Percentiles rank a stretch among this genome's conserved stretches.
phyloP scores from a whole-genome alignment of 2,797 vertebrate genomes.

The Amphiprion clarkii region DNA sequence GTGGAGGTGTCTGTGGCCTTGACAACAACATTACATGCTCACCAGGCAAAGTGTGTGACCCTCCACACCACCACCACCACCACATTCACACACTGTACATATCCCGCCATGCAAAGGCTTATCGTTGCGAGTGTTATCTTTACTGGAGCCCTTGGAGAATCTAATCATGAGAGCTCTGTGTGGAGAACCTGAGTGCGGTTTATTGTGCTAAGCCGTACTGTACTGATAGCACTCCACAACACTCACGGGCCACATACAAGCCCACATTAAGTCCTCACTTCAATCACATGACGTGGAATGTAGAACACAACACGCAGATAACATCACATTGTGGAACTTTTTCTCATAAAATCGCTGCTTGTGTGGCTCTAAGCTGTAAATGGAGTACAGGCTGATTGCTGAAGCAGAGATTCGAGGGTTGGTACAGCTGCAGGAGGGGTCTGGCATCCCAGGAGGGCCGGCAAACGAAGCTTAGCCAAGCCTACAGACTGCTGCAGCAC shows the following conservation, averaged over 20 bases:
- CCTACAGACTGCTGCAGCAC: conserved; percentile 49
- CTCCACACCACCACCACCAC: not conserved
- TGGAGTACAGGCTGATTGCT: conserved; percentile 51
- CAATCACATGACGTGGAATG: conserved; percentile 43
- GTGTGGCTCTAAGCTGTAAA: conserved; percentile 47
- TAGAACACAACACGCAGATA: conserved; percentile 47
- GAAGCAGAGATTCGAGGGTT: conserved; percentile 50
- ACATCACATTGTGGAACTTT: conserved; percentile 43
- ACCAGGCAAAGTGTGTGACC: conserved; percentile 53
- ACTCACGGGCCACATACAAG: conserved; percentile 38
- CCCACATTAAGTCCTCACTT: conserved; percentile 50
- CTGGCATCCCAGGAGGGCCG: conserved; percentile 47
- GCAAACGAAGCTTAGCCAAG: conserved; percentile 49
- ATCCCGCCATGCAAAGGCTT: conserved; percentile 63
- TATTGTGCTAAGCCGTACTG: conserved; percentile 60
- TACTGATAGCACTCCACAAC: conserved; percentile 52
- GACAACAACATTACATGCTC: conserved; percentile 79
- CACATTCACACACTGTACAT: conserved; percentile 36
- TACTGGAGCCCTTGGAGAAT: conserved; percentile 64
- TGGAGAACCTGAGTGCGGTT: conserved; percentile 61
- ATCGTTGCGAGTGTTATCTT: conserved; percentile 73
- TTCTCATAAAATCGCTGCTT: conserved; percentile 42
- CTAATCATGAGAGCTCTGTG: conserved; percentile 68
- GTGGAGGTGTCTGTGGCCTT: conserved; percentile 73
- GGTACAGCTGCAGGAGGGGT: conserved; percentile 63